Evolutionary conservation across 1,140 invertebrate species (phyloP).

Genomic region (Brachionus koreanus): DNA sequence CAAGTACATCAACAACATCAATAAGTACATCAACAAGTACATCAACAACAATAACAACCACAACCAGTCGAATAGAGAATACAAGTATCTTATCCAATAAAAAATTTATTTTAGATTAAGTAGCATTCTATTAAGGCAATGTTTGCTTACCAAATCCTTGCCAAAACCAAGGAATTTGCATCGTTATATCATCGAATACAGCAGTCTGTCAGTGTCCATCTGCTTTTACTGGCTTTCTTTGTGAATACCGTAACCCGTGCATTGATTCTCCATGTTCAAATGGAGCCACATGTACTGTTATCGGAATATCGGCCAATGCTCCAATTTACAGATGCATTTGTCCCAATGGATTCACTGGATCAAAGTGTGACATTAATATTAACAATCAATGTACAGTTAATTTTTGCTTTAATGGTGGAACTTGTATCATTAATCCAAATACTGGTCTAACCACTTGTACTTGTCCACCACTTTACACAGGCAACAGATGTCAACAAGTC

Average conservation of each 20-base stretch:
- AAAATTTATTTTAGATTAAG: not conserved
- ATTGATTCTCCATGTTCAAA: conserved; percentile 37
- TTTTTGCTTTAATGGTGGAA: conserved; percentile 28
- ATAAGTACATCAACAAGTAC: not conserved
- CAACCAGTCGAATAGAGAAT: not conserved
- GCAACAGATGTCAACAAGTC: not conserved
- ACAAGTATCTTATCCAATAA: not conserved
- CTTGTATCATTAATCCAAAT: not conserved
- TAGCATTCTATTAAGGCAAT: not conserved
- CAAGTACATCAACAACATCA: not conserved
- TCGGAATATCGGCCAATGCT: not conserved
- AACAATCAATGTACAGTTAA: conserved; percentile 27
- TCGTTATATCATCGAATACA: not conserved
- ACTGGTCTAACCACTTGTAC: not conserved
- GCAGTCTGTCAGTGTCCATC: conserved; percentile 48
- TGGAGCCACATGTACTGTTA: conserved; percentile 29
- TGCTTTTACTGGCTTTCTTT: conserved; percentile 50
- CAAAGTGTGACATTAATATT: not conserved
- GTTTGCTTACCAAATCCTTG: conserved; percentile 49
- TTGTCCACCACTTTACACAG: conserved; percentile 21
- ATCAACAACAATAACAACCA: not conserved
- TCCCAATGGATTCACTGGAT: not conserved
- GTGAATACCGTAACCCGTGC: conserved; percentile 51
- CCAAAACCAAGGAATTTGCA: conserved; percentile 51
- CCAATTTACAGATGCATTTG: conserved; percentile 7